Conservation (phyloP, 1,140 invertebrate genomes). For the Wasmannia auropunctata region DNA sequence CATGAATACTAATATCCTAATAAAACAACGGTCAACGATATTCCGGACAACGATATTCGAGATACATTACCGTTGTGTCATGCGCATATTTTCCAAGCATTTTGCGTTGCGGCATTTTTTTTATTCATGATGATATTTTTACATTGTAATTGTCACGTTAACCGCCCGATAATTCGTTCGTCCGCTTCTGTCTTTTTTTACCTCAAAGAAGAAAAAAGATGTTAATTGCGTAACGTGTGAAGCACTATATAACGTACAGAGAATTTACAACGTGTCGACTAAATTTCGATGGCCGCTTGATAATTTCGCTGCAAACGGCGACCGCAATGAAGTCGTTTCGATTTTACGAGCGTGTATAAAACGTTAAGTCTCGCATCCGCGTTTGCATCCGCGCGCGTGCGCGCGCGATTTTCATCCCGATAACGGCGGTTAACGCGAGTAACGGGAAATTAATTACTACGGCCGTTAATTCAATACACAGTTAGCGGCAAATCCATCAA, state of each 20-base stretch:
- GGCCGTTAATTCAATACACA: conserved; percentile 39
- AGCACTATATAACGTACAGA: not conserved
- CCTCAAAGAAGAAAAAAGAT: not conserved
- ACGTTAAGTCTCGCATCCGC: not conserved
- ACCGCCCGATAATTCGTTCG: not conserved
- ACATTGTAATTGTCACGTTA: not conserved
- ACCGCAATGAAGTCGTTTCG: not conserved
- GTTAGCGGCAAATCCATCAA: conserved; percentile 46
- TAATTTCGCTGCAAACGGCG: conserved; percentile 7
- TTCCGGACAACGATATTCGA: not conserved
- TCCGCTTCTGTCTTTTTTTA: not conserved
- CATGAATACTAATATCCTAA: not conserved
- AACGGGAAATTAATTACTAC: conserved; percentile 42
- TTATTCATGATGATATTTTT: not conserved
- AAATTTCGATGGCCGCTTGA: conserved; percentile 11
- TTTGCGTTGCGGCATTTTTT: conserved; percentile 19
- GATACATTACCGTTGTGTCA: not conserved
- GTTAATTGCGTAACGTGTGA: not conserved
- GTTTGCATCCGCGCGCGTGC: not conserved
- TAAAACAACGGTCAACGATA: too few relatives aligned
- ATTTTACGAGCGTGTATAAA: conserved; percentile 40
- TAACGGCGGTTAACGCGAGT: not conserved
- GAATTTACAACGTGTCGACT: conserved; percentile 20
- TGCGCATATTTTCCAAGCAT: conserved; percentile 39
- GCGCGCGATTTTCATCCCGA: conserved; percentile 5